Evolutionary conservation across 2,113 vertebrate species (phyloP).

Genomic region (Dipodomys spectabilis): DNA sequence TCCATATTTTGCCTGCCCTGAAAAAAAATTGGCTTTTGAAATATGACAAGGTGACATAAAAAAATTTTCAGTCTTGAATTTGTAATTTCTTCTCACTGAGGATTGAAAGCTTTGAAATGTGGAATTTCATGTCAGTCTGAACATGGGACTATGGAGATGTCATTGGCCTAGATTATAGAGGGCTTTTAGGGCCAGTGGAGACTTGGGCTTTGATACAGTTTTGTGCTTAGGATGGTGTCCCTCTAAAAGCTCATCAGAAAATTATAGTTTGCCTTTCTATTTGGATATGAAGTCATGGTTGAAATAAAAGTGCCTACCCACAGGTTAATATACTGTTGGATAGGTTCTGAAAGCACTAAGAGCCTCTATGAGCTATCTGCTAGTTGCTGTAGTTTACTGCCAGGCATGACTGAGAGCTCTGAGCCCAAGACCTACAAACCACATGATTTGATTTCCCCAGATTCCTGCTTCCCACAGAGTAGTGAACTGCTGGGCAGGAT

Average conservation of each 20-base stretch:
- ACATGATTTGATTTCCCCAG: too few relatives aligned
- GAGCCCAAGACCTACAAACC: too few relatives aligned
- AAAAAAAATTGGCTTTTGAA: not conserved
- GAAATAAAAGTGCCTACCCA: not conserved
- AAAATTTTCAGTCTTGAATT: not conserved
- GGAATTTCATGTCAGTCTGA: not conserved
- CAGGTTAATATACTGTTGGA: too few relatives aligned
- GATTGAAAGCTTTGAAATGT: constrained; percentile 38
- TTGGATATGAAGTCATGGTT: constrained; percentile 13
- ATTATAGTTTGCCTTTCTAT: not conserved
- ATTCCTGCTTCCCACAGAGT: too few relatives aligned
- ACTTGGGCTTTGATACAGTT: not conserved
- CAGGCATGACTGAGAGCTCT: too few relatives aligned
- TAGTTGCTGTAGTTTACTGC: too few relatives aligned
- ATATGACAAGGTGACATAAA: not conserved
- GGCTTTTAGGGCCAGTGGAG: not conserved
- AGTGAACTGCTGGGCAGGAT: too few relatives aligned
- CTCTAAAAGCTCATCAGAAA: not conserved
- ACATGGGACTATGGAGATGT: not conserved
- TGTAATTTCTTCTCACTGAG: constrained; percentile 5
- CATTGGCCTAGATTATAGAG: not conserved
- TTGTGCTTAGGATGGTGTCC: not conserved
- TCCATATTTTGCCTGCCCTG: not conserved
- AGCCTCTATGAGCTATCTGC: too few relatives aligned
- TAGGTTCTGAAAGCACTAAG: too few relatives aligned